Percentiles rank a stretch among this genome's conserved stretches.
phyloP scores from a whole-genome alignment of 2,113 vertebrate genomes.

The Equus quagga region DNA sequence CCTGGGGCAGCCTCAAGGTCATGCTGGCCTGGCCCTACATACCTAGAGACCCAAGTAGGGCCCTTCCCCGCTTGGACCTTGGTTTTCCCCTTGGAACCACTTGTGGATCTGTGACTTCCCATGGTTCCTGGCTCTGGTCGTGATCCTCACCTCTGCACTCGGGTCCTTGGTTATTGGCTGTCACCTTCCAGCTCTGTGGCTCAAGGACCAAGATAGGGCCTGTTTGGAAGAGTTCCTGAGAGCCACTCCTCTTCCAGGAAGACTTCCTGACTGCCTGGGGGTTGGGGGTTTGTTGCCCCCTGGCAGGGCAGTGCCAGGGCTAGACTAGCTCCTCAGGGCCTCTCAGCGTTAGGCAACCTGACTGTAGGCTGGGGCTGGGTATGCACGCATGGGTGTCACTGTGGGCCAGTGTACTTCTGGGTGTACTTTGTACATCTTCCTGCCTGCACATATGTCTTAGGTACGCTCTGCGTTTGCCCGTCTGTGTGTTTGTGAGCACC shows the following conservation, averaged over 20 bases:
- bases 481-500: background rate
- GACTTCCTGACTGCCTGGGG: background rate
- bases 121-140: background rate
- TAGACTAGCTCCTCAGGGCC: background rate
- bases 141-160: background rate
- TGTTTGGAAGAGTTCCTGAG: background rate
- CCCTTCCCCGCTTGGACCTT: background rate
- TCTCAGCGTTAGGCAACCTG: background rate
- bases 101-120: background rate
- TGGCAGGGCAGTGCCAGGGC: background rate
- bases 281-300: background rate
- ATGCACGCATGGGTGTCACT: background rate
- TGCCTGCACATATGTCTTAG: background rate
- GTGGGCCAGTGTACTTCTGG: background rate
- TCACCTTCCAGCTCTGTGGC: background rate
- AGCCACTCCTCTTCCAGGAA: background rate
- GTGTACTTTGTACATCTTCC: background rate
- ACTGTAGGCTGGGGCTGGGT: background rate
- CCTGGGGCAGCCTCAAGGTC: slow-evolving; percentile 71
- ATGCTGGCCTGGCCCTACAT: background rate
- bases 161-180: background rate
- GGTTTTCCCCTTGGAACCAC: background rate
- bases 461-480: background rate
- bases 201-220: background rate
- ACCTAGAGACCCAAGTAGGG: background rate